These are phyloP conservation scores for Eupeodes latifasciatus DNA, from an alignment of 2,888 invertebrate genomes.

Conservation along the genomic window DNA sequence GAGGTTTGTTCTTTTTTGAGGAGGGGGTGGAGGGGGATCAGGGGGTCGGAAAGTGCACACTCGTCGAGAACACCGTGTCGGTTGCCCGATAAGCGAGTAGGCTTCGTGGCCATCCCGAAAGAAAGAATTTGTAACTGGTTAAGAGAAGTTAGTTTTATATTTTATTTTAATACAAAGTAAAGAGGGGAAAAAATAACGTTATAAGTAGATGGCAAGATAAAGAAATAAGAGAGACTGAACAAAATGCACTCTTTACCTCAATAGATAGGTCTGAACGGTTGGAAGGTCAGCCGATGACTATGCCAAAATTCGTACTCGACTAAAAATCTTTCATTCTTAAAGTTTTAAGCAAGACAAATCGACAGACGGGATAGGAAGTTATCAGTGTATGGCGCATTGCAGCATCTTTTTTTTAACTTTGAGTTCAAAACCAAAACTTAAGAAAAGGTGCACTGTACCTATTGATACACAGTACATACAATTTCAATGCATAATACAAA, in stretches of 20 bases:
- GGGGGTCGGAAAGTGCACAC: constrained; percentile 32
- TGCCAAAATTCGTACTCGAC: no score
- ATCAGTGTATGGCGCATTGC: no score
- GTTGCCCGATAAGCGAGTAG: constrained; percentile 26
- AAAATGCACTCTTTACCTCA: background rate
- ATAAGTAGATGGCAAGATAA: background rate
- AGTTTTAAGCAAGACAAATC: no score
- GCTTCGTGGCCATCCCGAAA: constrained; percentile 34
- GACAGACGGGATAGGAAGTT: no score
- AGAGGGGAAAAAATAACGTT: no score
- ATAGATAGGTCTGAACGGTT: constrained; percentile 37
- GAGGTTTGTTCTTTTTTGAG: background rate
- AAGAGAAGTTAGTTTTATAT: background rate
- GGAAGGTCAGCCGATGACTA: constrained; percentile 37
- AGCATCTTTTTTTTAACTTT: no score
- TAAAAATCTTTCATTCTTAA: no score
- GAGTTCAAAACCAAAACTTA: no score
- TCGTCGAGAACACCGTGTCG: constrained; percentile 32
- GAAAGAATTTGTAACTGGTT: background rate
- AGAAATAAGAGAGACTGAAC: background rate
- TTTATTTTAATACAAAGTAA: no score
- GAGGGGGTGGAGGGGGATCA: constrained; percentile 10
- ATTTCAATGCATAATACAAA: no score
- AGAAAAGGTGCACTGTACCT: no score
- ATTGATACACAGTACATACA: no score